Conservation (phyloP, 92 coral and sea anemone species). For the Siderastrea siderea region DNA sequence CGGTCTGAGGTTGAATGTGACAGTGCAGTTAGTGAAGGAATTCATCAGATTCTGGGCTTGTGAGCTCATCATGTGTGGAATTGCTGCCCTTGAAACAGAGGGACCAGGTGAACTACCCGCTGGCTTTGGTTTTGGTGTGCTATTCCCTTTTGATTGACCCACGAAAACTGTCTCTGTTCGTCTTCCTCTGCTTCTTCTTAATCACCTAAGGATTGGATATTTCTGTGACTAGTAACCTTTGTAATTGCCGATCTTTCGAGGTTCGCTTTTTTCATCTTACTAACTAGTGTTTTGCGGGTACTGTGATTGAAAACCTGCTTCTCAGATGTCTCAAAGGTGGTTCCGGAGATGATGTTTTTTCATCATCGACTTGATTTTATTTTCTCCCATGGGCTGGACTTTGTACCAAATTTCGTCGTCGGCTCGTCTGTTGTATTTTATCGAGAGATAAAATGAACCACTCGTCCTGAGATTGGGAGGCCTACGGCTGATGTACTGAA, state of each 20-base stretch:
- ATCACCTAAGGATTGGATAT: conserved; percentile 57
- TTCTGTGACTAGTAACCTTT: conserved; percentile 65
- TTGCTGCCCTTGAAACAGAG: background rate
- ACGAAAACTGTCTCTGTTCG: conserved; percentile 45
- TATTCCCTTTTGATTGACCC: conserved; percentile 34
- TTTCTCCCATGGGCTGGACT: conserved; percentile 63
- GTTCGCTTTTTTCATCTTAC: conserved; percentile 64
- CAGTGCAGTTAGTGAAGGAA: conserved; percentile 50
- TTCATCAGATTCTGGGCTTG: conserved; percentile 62
- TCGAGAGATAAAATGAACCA: conserved; percentile 66
- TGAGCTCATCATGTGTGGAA: conserved; percentile 53
- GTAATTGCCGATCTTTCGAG: conserved; percentile 49
- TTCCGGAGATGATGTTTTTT: conserved; percentile 53
- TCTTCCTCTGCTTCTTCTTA: conserved; percentile 65
- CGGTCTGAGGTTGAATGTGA: conserved; percentile 55
- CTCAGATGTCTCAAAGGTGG: conserved; percentile 54
- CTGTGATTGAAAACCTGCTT: conserved; percentile 71
- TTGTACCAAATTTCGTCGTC: conserved; percentile 57
- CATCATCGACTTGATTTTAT: conserved; percentile 68
- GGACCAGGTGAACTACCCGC: conserved; percentile 16
- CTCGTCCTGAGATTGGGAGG: conserved; percentile 26
- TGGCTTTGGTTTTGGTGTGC: conserved; percentile 10
- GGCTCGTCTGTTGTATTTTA: conserved; percentile 28
- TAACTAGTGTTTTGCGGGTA: conserved; percentile 63
- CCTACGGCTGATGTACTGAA: conserved; percentile 38